Evolutionary conservation across 2,113 vertebrate genomes (phyloP).

Genomic region (Thalassoma bifasciatum): DNA sequence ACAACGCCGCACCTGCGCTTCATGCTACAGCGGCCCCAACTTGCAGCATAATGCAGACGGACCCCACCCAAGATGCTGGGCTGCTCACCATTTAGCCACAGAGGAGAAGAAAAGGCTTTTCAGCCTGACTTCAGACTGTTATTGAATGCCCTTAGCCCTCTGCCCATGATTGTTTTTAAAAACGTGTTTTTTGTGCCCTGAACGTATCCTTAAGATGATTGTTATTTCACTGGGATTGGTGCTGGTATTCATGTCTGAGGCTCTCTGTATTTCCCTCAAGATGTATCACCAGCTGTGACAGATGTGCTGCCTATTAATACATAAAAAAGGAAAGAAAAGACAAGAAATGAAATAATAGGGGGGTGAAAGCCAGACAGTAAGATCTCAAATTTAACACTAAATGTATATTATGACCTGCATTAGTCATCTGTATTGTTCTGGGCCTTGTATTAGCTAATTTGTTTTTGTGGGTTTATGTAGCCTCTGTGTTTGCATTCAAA

Average conservation of each 20-base stretch:
- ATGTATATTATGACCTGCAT: background rate
- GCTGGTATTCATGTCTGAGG: constrained; percentile 20
- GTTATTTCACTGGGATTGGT: constrained; percentile 1
- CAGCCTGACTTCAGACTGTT: background rate
- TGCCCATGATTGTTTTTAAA: background rate
- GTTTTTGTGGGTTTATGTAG: constrained; percentile 20
- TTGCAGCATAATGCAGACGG: constrained; percentile 87
- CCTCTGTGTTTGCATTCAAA: background rate
- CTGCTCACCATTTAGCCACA: constrained; percentile 61
- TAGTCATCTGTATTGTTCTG: constrained; percentile 36
- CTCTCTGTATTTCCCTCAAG: constrained; percentile 7
- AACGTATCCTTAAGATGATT: background rate
- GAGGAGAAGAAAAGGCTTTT: constrained; percentile 24
- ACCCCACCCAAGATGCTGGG: constrained; percentile 85
- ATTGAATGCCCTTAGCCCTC: background rate
- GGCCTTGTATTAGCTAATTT: constrained; percentile 22
- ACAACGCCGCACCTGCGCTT: constrained; percentile 70
- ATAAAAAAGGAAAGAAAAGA: background rate
- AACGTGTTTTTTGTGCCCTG: background rate
- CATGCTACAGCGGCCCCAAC: constrained; percentile 63
- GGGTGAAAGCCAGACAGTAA: background rate
- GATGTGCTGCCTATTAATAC: constrained; percentile 10
- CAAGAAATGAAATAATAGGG: background rate
- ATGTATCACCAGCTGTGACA: constrained; percentile 31
- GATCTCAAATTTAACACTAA: background rate